Evolutionary conservation across 2,113 vertebrate species (phyloP), one percentile per base, ranked within the genome.

Genomic region (Oncorhynchus gorbuscha): DNA sequence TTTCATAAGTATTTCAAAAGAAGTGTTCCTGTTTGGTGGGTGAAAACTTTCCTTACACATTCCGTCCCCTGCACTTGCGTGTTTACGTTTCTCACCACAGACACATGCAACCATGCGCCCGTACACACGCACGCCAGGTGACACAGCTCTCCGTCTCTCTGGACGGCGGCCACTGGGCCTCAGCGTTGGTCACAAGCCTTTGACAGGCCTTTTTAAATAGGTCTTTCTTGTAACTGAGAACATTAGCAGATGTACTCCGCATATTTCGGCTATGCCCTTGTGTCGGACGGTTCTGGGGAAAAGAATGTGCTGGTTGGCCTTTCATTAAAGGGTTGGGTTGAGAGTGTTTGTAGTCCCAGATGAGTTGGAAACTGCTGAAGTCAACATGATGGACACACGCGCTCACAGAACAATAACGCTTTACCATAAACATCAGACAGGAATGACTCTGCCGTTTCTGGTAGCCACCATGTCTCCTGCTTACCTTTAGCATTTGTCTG

Each of bases 191-290:
- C 90, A 93, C 91, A 89, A 86, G 92, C 80, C 84, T 87, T 84
- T 89, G 81, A 88, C 83, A 78, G 87, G 69, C 78, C 82, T 85
- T 92, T 91, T 94, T 90, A 93, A 93, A 93, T 88, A 79, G 77
- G 83, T 88, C 89, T 91, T 88, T 89, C 89, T 86, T 91, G 93
- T 91, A 92, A 92, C 90, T 89, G 92, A 94, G 89, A 91, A 81
- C 84, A 80, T 81, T 77, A 78, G 88, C 88, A 85, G 89, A 91
- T 90, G 89, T 75, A 87, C 82, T 67, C 71, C 69, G 87, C 86
- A 84, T 90, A 90, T 90, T 91, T 84, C 84, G 90, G 86, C 79
- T 90, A 89, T 89, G 90, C 87, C 87, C 86, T 90, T 89, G 85
- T 88, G 80, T 88, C 84, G 58, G 79, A 88, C 84, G 82, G 78